These are phyloP conservation scores for Momotus momota DNA, from an alignment of 2,797 vertebrate genomes.

Conservation along the genomic window DNA sequence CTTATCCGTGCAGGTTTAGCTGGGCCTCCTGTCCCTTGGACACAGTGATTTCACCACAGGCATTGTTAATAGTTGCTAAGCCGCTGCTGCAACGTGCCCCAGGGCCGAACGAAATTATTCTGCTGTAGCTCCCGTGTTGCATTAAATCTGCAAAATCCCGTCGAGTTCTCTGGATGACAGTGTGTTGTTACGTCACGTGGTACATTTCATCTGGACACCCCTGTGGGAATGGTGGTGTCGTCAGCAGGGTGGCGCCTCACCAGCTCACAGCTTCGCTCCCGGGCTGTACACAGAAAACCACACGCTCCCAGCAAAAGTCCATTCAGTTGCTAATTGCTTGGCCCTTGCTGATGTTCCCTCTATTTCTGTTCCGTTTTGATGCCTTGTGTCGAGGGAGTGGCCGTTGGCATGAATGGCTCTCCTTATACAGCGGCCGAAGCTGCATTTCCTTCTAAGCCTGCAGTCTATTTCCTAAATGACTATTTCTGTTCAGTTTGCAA, in stretches of 20 bases:
- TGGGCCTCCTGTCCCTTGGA: not conserved
- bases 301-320: not conserved
- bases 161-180: not conserved
- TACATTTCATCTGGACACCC: too few relatives aligned
- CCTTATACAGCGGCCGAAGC: not conserved
- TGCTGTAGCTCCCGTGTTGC: not conserved
- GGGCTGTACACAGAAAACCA: not conserved
- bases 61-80: not conserved
- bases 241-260: fast-evolving
- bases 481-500: not conserved
- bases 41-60: not conserved
- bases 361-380: not conserved
- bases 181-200: fast-evolving
- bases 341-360: not conserved
- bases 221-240: not conserved
- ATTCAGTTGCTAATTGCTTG: not conserved
- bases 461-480: not conserved
- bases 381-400: not conserved
- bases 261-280: not conserved
- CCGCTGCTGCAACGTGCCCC: not conserved
- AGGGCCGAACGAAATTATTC: not conserved
- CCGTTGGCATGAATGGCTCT: not conserved
- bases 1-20: not conserved
- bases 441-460: not conserved
- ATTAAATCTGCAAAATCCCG: not conserved